Conservation (phyloP, 1,140 invertebrate species). For the Mycetomoellerius zeteki region DNA sequence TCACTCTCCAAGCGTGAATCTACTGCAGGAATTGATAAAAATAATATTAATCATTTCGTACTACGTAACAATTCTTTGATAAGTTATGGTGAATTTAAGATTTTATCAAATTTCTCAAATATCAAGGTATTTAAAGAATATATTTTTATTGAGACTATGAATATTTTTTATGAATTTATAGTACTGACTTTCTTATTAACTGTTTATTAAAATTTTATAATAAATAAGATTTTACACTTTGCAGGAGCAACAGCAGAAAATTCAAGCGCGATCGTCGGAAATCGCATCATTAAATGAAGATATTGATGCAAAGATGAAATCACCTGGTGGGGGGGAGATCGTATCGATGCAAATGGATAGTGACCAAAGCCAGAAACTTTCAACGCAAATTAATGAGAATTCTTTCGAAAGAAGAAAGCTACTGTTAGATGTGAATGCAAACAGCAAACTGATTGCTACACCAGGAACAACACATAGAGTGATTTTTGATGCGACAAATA, state of each 20-base stretch:
- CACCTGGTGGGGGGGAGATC: background rate
- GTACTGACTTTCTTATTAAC: background rate
- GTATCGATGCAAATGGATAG: conserved; percentile 35
- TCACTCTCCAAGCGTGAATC: background rate
- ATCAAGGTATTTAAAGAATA: background rate
- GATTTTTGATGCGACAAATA: conserved; percentile 80
- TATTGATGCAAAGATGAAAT: background rate
- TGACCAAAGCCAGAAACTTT: conserved; percentile 35
- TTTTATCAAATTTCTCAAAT: background rate
- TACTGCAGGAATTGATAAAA: background rate
- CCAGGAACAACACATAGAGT: conserved; percentile 72
- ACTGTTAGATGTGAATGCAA: conserved; percentile 76
- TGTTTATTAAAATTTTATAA: background rate
- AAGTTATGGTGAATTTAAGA: conserved; percentile 21
- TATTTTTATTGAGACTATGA: background rate
- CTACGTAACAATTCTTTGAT: background rate
- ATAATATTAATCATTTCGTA: conserved; percentile 5
- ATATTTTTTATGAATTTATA: background rate
- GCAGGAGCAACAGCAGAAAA: conserved; percentile 32
- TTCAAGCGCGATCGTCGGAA: conserved; percentile 37
- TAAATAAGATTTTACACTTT: background rate
- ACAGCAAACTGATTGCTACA: conserved; percentile 74
- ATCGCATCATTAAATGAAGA: conserved; percentile 41
- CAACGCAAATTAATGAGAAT: conserved; percentile 40
- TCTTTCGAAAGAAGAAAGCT: conserved; percentile 61